These are phyloP conservation scores for Scaptomyza montana DNA, from an alignment of 1,140 invertebrate genomes.

Conservation along the genomic window DNA sequence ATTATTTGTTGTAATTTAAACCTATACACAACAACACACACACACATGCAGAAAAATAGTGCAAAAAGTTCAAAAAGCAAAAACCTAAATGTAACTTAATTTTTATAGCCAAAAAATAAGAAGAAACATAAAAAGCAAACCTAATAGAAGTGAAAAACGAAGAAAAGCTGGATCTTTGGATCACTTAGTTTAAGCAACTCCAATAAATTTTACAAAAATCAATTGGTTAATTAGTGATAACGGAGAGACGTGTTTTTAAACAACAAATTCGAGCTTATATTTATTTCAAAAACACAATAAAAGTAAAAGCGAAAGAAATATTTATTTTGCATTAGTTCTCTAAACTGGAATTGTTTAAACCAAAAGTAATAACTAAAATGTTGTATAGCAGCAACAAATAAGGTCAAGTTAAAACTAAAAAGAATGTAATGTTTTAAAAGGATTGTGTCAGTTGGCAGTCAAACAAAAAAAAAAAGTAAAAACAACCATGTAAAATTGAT, in stretches of 20 bases:
- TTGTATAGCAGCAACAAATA: constrained; percentile 46
- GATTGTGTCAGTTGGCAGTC: constrained; percentile 59
- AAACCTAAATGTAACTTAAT: constrained; percentile 73
- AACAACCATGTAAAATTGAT: constrained; percentile 64
- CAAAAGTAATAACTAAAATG: constrained; percentile 28
- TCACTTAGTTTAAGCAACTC: constrained; percentile 74
- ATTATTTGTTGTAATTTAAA: constrained; percentile 76
- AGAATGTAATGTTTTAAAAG: constrained; percentile 42
- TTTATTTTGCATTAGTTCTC: constrained; percentile 55
- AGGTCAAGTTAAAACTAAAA: constrained; percentile 4
- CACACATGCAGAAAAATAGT: constrained; percentile 68
- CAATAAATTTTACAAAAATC: constrained; percentile 56
- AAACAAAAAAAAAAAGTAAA: constrained; percentile 1
- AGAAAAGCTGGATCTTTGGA: constrained; percentile 33
- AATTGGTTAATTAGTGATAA: constrained; percentile 70
- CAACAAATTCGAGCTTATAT: constrained; percentile 79
- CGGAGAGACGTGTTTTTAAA: constrained; percentile 60
- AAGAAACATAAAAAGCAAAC: constrained; percentile 30
- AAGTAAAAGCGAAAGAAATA: constrained; percentile 24
- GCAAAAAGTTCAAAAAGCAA: constrained; percentile 71
- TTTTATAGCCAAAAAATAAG: constrained; percentile 80
- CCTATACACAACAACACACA: constrained; percentile 39
- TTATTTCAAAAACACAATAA: constrained; percentile 58
- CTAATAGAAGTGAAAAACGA: not conserved
- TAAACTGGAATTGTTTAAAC: constrained; percentile 58